A percentile compares a stretch with the other conserved stretches of the same genome.
These are phyloP conservation scores for Lamellibrachia satsuma DNA, from an alignment of 2,888 invertebrate genomes.

Conservation along the genomic window DNA sequence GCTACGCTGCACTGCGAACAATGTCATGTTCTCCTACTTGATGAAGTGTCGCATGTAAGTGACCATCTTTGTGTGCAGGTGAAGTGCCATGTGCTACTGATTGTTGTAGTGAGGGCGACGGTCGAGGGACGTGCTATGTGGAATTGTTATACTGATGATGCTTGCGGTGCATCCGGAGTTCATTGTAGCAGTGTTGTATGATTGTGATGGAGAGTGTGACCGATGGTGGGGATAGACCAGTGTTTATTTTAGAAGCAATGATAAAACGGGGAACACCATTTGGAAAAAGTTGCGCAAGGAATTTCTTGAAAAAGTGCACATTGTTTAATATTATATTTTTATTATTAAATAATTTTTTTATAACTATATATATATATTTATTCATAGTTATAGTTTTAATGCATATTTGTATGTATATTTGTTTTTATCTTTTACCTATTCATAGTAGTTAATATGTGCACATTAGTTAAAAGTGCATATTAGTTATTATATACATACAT, in stretches of 20 bases:
- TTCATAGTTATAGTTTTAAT: too few species aligned
- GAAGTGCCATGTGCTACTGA: not conserved
- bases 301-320: not conserved
- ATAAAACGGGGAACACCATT: not conserved
- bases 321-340: not conserved
- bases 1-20: constrained; percentile 93
- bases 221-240: not conserved
- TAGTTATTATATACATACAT: too few species aligned
- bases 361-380: constrained; percentile 21
- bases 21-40: constrained; percentile 92
- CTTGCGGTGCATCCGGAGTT: not conserved
- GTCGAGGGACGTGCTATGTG: not conserved
- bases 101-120: not conserved
- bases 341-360: not conserved
- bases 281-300: not conserved
- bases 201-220: not conserved
- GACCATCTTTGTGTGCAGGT: not conserved
- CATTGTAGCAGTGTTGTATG: not conserved
- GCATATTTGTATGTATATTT: too few species aligned
- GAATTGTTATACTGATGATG: not conserved
- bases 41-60: constrained; percentile 86
- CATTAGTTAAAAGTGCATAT: not conserved
- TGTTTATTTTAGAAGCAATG: not conserved
- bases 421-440: not conserved
- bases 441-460: not conserved